phyloP scores from a whole-genome alignment of 2,888 invertebrate species.

The Polylopha cassiicola region DNA sequence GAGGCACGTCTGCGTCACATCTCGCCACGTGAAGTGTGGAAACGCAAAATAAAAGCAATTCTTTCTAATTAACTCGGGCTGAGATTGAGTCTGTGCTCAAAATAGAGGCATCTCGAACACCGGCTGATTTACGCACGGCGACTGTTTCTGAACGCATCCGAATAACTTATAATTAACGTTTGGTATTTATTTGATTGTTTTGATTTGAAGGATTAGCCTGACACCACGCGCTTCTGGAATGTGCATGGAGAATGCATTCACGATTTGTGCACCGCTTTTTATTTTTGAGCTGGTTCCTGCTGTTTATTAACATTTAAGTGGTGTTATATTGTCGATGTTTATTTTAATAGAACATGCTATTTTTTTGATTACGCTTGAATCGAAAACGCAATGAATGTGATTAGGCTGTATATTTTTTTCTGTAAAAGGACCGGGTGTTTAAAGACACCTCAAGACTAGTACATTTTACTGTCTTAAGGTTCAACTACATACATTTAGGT shows the following conservation, averaged over 20 bases:
- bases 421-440: too few species aligned
- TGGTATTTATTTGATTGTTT: constrained; percentile 72
- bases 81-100: constrained; percentile 55
- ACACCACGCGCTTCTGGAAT: constrained; percentile 27
- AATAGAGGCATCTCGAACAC: constrained; percentile 58
- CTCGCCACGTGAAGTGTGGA: constrained; percentile 59
- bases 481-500: too few species aligned
- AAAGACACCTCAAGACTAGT: too few species aligned
- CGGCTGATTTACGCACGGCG: constrained; percentile 64
- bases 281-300: too few species aligned
- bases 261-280: too few species aligned
- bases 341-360: too few species aligned
- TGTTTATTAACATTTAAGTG: too few species aligned
- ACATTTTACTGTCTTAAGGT: too few species aligned
- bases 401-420: too few species aligned
- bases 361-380: too few species aligned
- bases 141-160: constrained; percentile 62
- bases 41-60: constrained; percentile 76
- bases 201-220: constrained; percentile 62
- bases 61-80: constrained; percentile 71
- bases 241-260: constrained; percentile 11
- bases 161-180: constrained; percentile 60
- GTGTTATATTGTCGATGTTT: too few species aligned
- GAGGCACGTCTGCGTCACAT: constrained; percentile 52
- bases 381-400: too few species aligned